Evolutionary conservation across 1,140 invertebrate genomes (phyloP), one percentile per base, ranked within the genome.

Genomic region (Rhizoglyphus robini): DNA sequence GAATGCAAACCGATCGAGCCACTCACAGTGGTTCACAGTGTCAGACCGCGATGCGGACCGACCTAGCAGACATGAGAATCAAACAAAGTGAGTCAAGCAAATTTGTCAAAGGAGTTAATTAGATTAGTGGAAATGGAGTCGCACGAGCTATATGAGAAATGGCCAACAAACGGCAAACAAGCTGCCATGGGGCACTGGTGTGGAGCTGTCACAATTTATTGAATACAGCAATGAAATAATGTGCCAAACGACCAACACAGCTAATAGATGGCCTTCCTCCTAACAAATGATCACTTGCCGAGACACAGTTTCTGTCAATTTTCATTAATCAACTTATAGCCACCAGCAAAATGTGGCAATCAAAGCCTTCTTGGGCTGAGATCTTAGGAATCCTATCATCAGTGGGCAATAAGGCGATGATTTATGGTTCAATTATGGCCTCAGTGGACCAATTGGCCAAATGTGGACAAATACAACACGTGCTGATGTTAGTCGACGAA

Each of bases 41-140:
- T n/a, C n/a, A n/a, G n/a, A n/a, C n/a, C n/a, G n/a, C n/a, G n/a
- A n/a, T n/a, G n/a, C n/a, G n/a, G n/a, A n/a, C n/a, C n/a, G n/a
- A n/a, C n/a, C n/a, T n/a, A 41, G 36, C 18, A 41, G 8, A 41
- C 36, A 41, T 41, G 36, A n/a, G n/a, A n/a, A n/a, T n/a, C n/a
- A n/a, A n/a, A n/a, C 36, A 41, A 41, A 41, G 36, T 41, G n/a
- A n/a, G n/a, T 15, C 41, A 46, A 23, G 15, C 23, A 54, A 54
- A 54, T 54, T 54, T 54, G 51, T 54, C 51, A 54, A 54, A 54
- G 20, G 51, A 54, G 51, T 54, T 54, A 54, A 54, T 54, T 54
- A 54, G 51, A 54, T 54, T 54, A 54, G 8, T 8, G 51, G 15
- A 54, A 27, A 32, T 15, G 51, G 23, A 46, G 41, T 46, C n/a